Conservation (phyloP, 2,888 invertebrate genomes). For the Mesoligia furuncula region DNA sequence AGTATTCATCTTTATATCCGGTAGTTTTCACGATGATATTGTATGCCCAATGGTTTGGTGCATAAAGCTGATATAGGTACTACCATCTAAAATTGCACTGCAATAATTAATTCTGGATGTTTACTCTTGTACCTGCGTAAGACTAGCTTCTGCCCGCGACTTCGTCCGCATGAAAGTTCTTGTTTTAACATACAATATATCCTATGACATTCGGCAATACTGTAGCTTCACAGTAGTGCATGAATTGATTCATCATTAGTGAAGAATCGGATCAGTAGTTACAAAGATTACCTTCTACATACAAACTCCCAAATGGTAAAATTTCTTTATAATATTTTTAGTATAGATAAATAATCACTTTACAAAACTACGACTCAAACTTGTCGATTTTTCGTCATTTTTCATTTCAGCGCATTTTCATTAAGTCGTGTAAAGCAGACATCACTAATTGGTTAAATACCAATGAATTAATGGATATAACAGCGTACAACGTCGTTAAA, state of each 20-base stretch:
- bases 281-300: too few relatives aligned
- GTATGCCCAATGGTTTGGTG: not conserved
- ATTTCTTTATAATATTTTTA: not conserved
- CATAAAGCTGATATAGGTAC: not conserved
- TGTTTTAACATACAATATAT: too few relatives aligned
- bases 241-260: too few relatives aligned
- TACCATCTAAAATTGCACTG: not conserved
- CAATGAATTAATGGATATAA: conserved; percentile 44
- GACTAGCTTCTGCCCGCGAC: not conserved
- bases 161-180: too few relatives aligned
- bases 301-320: too few relatives aligned
- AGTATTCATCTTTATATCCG: not conserved
- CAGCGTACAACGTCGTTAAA: conserved; percentile 37
- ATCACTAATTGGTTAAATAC: conserved; percentile 49
- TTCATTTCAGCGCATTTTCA: conserved; percentile 7
- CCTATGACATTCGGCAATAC: too few relatives aligned
- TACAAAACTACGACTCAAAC: conserved; percentile 4
- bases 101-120: not conserved
- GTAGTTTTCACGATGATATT: not conserved
- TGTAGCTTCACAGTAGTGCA: too few relatives aligned
- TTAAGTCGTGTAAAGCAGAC: conserved; percentile 13
- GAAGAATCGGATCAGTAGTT: too few relatives aligned
- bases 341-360: not conserved
- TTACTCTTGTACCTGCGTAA: not conserved
- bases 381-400: conserved; percentile 6